These are phyloP conservation scores for Apis dorsata DNA, from an alignment of 1,140 invertebrate genomes.

Conservation along the genomic window DNA sequence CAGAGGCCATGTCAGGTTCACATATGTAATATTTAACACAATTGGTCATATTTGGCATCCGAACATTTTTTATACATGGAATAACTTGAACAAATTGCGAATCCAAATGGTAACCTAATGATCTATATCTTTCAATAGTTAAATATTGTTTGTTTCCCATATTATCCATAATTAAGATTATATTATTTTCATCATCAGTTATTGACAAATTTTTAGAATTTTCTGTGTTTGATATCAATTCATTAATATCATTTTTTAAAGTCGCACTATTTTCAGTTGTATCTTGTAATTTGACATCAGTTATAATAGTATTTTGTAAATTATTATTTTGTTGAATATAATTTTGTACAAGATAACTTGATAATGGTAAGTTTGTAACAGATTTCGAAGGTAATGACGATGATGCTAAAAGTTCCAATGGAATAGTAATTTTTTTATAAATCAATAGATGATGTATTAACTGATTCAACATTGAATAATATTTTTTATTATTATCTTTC, in stretches of 20 bases:
- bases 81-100: slow-evolving; percentile 72
- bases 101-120: slow-evolving; percentile 52
- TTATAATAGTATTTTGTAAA: slow-evolving; percentile 31
- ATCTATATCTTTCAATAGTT: slow-evolving; percentile 63
- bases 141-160: slow-evolving; percentile 67
- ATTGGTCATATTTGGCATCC: slow-evolving; percentile 78
- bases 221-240: neutral
- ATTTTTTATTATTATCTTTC: neutral
- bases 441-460: slow-evolving; percentile 37
- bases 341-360: slow-evolving; percentile 53
- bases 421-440: slow-evolving; percentile 42
- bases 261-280: neutral
- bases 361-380: neutral
- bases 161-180: slow-evolving; percentile 65
- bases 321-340: slow-evolving; percentile 45
- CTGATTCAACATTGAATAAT: slow-evolving; percentile 38
- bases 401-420: slow-evolving; percentile 26
- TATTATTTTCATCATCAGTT: slow-evolving; percentile 49
- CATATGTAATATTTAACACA: slow-evolving; percentile 81
- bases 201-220: neutral
- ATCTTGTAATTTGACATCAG: neutral
- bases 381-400: neutral
- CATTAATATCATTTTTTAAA: neutral
- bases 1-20: slow-evolving; percentile 75
- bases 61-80: slow-evolving; percentile 76